phyloP scores from a whole-genome alignment of 2,888 invertebrate species.

The Galerucella calmariensis region DNA sequence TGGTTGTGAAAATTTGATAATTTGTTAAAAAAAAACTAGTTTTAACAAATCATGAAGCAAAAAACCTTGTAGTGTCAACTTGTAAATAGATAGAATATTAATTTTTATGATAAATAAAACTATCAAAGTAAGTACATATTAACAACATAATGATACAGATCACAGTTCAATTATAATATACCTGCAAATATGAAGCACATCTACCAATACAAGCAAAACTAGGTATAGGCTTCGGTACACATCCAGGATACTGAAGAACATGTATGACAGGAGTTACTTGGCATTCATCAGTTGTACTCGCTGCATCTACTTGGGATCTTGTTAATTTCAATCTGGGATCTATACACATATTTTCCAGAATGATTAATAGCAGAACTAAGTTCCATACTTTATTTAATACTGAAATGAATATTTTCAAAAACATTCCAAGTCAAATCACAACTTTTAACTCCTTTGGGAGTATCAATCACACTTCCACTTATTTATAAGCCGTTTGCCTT shows the following conservation, averaged over 20 bases:
- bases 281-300: slow-evolving; percentile 77
- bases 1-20: background rate
- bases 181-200: slow-evolving; percentile 93
- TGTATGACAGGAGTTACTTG: slow-evolving; percentile 93
- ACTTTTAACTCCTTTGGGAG: background rate
- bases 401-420: slow-evolving; percentile 41
- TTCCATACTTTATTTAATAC: slow-evolving; percentile 51
- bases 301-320: slow-evolving; percentile 55
- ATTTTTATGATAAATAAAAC: no score
- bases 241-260: slow-evolving; percentile 90
- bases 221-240: slow-evolving; percentile 91
- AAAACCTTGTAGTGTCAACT: background rate
- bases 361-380: slow-evolving; percentile 50
- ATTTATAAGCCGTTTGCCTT: slow-evolving; percentile 27
- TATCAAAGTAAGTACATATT: no score
- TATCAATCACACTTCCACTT: slow-evolving; percentile 21
- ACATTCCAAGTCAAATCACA: slow-evolving; percentile 28
- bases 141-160: no score
- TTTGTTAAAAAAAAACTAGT: no score
- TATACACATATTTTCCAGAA: slow-evolving; percentile 60
- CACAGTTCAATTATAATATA: slow-evolving; percentile 57
- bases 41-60: background rate
- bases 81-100: background rate
- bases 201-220: slow-evolving; percentile 93
- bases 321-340: slow-evolving; percentile 56